phyloP scores from a whole-genome alignment of 2,888 invertebrate genomes.

The Pachymerium ferrugineum region DNA sequence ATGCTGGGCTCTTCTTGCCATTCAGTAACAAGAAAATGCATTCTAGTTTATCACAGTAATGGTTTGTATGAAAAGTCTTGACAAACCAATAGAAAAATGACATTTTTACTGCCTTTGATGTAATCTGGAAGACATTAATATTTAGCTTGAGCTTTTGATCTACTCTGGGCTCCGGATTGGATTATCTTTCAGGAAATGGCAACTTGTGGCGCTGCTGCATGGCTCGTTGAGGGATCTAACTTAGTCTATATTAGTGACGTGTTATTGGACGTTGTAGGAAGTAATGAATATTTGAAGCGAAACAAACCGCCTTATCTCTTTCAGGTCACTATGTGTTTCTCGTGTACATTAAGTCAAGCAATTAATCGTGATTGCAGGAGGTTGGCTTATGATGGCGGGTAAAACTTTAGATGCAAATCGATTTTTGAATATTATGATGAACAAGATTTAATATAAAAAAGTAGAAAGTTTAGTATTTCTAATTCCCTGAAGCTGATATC shows the following conservation, averaged over 20 bases:
- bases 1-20: no score
- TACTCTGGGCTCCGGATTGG: not conserved
- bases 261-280: slow-evolving; percentile 6
- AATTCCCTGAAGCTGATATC: no score
- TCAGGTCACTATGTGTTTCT: slow-evolving; percentile 10
- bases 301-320: slow-evolving; percentile 1
- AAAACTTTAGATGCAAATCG: no score
- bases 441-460: no score
- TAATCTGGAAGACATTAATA: not conserved
- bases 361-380: not conserved
- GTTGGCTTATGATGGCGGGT: not conserved
- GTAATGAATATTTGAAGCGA: slow-evolving; percentile 14
- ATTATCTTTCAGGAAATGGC: slow-evolving; percentile 18
- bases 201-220: not conserved
- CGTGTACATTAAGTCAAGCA: not conserved
- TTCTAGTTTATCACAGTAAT: no score
- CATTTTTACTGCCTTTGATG: not conserved
- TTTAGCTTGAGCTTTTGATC: slow-evolving; percentile 10
- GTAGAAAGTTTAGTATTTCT: no score
- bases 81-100: not conserved
- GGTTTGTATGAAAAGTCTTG: not conserved
- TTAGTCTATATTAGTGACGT: not conserved
- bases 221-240: not conserved
- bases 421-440: no score
- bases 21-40: no score